Percentiles rank a stretch among this genome's conserved stretches.
Conservation (phyloP, 1,140 invertebrate genomes). For the Branchinecta lynchi region DNA sequence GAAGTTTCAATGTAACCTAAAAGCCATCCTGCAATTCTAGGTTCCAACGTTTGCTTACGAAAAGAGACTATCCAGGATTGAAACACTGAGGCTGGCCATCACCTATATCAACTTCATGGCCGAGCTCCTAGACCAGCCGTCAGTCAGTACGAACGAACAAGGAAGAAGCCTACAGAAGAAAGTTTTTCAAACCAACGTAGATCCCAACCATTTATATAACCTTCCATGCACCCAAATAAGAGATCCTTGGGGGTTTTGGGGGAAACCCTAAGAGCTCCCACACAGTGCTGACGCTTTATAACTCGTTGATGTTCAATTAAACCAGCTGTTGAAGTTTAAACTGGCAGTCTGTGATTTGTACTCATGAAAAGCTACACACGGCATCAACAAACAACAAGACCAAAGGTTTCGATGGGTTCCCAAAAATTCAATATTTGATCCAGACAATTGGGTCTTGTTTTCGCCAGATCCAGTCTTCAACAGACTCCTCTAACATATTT, state of each 20-base stretch:
- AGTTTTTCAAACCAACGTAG: neutral
- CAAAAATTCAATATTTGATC: too few relatives aligned
- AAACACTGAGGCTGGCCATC: constrained; percentile 88
- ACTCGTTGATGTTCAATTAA: too few relatives aligned
- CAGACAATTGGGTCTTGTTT: too few relatives aligned
- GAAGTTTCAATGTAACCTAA: neutral
- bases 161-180: neutral
- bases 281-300: too few relatives aligned
- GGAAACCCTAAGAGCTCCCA: neutral
- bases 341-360: too few relatives aligned
- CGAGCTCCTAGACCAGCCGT: constrained; percentile 45
- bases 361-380: too few relatives aligned
- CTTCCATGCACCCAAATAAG: neutral
- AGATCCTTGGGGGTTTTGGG: neutral
- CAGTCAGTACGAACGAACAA: neutral
- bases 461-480: too few relatives aligned
- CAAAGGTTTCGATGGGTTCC: too few relatives aligned
- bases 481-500: too few relatives aligned
- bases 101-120: constrained; percentile 97
- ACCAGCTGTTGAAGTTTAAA: too few relatives aligned
- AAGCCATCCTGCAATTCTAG: constrained; percentile 25
- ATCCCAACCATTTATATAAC: neutral
- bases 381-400: too few relatives aligned
- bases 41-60: constrained; percentile 99
- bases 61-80: constrained; percentile 91